Evolutionary conservation across 1,140 invertebrate genomes (phyloP).

Genomic region (Rhopalosiphum padi): DNA sequence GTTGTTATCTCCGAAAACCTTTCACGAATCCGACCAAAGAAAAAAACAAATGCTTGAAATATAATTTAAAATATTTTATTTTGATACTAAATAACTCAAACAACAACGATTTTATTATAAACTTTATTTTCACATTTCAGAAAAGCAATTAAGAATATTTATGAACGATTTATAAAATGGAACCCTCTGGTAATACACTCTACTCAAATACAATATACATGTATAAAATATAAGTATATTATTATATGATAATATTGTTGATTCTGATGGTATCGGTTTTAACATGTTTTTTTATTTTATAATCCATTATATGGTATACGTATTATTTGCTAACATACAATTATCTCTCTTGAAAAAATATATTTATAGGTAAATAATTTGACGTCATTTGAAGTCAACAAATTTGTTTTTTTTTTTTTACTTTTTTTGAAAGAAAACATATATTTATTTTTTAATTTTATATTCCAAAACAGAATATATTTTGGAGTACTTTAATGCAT

Average conservation of each 20-base stretch:
- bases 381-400: too few species aligned
- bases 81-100: not conserved
- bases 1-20: not conserved
- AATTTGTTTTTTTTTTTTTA: too few species aligned
- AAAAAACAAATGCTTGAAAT: not conserved
- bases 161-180: not conserved
- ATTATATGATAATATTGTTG: not conserved
- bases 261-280: not conserved
- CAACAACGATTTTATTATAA: not conserved
- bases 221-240: not conserved
- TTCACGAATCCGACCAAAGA: not conserved
- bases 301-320: not conserved
- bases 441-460: not conserved
- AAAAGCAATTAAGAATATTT: not conserved
- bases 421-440: too few species aligned
- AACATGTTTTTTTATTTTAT: not conserved
- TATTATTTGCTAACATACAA: not conserved
- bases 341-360: too few species aligned
- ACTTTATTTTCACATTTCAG: not conserved
- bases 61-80: conserved; percentile 18
- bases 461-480: not conserved
- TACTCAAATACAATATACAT: not conserved
- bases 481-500: not conserved
- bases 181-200: not conserved
- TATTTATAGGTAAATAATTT: too few species aligned